Conservation (phyloP, 2,113 vertebrate genomes). For the Pituophis catenifer region DNA sequence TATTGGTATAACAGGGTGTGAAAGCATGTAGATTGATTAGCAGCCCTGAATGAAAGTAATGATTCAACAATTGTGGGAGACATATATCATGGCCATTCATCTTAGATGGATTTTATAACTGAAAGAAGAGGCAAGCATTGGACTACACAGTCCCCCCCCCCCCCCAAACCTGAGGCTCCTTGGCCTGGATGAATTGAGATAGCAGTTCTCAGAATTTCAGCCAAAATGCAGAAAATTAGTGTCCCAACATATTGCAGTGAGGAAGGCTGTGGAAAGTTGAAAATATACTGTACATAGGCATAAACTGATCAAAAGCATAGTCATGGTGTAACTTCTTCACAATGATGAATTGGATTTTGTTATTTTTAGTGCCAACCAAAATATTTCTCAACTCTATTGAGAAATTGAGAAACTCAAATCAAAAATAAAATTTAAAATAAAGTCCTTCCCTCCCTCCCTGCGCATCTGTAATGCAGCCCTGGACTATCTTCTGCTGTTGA, state of each 20-base stretch:
- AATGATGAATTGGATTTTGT: neutral
- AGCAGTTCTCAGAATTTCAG: neutral
- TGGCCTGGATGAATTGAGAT: neutral
- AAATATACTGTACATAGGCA: neutral
- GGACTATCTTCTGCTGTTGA: neutral
- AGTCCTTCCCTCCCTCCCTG: neutral
- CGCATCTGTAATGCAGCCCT: neutral
- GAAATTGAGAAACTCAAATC: neutral
- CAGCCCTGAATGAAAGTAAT: neutral
- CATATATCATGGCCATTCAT: neutral
- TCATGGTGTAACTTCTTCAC: neutral
- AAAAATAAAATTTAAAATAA: neutral
- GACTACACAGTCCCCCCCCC: neutral
- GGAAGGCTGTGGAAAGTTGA: neutral
- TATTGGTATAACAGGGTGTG: neutral
- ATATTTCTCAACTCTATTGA: neutral
- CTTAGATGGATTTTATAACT: neutral
- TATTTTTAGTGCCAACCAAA: neutral
- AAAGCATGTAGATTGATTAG: neutral
- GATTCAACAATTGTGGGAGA: neutral
- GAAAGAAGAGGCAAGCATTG: neutral
- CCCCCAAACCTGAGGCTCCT: neutral
- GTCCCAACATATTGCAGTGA: neutral
- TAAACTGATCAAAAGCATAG: neutral
- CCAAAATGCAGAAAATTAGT: neutral